Evolutionary conservation across 2,888 invertebrate species (phyloP).

Genomic region (Syrista parreyssii): DNA sequence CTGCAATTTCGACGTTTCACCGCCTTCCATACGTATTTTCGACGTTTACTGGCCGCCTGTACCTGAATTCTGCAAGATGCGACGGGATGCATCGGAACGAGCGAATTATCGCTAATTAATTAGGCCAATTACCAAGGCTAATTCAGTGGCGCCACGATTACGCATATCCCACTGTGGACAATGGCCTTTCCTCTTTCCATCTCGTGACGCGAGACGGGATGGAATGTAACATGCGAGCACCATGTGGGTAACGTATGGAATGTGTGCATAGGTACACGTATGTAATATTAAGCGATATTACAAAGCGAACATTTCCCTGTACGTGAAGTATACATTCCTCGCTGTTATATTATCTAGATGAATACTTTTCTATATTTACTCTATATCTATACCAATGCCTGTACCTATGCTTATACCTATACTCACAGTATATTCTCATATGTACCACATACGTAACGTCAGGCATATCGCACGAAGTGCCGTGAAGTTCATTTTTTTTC

Average conservation of each 20-base stretch:
- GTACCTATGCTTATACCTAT: too few relatives aligned
- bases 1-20: too few relatives aligned
- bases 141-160: slow-evolving; percentile 12
- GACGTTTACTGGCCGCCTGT: background rate
- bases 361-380: background rate
- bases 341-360: background rate
- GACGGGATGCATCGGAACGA: background rate
- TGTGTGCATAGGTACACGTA: background rate
- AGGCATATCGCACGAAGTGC: background rate
- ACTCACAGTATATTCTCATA: background rate
- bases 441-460: background rate
- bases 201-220: background rate
- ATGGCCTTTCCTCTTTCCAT: background rate
- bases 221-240: background rate
- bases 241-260: background rate
- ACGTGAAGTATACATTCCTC: background rate
- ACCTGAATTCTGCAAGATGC: background rate
- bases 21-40: background rate
- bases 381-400: background rate
- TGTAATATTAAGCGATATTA: background rate
- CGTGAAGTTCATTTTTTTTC: background rate
- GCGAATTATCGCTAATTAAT: slow-evolving; percentile 34
- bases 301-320: background rate
- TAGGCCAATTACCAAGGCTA: slow-evolving; percentile 29
- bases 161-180: background rate